Conservation (phyloP, 35 echinoderm and acorn worm genomes). For the Apostichopus californicus region DNA sequence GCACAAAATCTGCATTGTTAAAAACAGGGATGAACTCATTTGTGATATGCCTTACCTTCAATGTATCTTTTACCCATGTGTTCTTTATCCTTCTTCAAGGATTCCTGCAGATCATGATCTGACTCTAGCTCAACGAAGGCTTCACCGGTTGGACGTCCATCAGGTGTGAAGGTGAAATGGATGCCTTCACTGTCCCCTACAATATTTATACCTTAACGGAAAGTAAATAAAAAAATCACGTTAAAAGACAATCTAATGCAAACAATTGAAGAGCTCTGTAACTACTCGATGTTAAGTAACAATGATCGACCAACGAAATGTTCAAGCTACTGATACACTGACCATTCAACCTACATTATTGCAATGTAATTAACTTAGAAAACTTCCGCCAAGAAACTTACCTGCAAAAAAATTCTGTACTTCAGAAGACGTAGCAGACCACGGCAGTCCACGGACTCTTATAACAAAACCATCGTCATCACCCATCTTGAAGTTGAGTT, state of each 20-base stretch:
- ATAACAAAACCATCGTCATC: constrained; percentile 27
- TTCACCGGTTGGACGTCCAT: constrained; percentile 81
- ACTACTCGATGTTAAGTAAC: not conserved
- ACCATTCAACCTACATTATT: not conserved
- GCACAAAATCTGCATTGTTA: too few species aligned
- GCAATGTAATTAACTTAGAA: not conserved
- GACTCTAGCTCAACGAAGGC: constrained; percentile 86
- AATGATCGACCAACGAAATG: too few species aligned
- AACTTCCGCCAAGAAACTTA: not conserved
- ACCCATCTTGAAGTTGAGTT: constrained; percentile 7
- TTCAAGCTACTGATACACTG: not conserved
- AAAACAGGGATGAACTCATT: not conserved
- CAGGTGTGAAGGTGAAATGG: constrained; percentile 81
- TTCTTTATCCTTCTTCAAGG: constrained; percentile 85
- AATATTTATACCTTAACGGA: constrained; percentile 65
- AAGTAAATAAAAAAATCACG: not conserved
- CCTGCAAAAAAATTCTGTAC: not conserved
- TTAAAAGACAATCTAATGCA: not conserved
- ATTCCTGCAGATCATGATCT: constrained; percentile 61
- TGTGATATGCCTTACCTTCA: constrained; percentile 71
- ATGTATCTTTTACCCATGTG: constrained; percentile 91
- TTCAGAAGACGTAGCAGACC: constrained; percentile 3
- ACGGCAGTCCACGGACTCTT: constrained; percentile 36
- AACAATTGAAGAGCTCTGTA: not conserved
- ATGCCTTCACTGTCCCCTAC: constrained; percentile 61